Conservation (phyloP, 1,140 invertebrate species). For the Drosophila sulfurigaster region DNA sequence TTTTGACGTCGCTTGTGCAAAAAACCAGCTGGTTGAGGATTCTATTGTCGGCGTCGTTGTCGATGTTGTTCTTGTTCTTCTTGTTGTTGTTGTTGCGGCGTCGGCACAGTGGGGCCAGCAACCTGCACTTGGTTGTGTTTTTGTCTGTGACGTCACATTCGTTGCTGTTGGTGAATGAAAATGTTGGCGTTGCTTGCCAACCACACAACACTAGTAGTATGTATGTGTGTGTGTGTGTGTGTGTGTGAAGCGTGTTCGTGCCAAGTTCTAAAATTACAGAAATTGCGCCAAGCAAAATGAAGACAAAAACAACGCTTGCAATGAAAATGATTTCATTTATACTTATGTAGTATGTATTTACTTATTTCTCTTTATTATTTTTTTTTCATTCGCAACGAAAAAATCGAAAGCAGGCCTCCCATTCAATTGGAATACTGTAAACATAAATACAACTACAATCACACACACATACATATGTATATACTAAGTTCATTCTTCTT, state of each 20-base stretch:
- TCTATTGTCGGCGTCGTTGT: conserved; percentile 36
- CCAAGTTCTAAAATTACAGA: conserved; percentile 81
- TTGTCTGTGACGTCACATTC: conserved; percentile 60
- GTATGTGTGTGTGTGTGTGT: neutral
- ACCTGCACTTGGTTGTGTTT: conserved; percentile 45
- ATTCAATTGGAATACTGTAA: conserved; percentile 30
- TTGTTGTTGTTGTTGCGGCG: no score
- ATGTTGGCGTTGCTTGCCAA: conserved; percentile 48
- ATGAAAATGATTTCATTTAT: conserved; percentile 42
- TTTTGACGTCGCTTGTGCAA: conserved; percentile 54
- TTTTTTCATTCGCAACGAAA: conserved; percentile 60
- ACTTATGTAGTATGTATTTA: conserved; percentile 1
- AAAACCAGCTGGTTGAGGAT: conserved; percentile 50
- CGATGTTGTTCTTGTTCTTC: conserved; percentile 13
- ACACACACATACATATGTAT: conserved; percentile 6
- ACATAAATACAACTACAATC: neutral
- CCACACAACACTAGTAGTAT: conserved; percentile 24
- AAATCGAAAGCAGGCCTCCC: conserved; percentile 62
- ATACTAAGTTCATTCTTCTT: neutral
- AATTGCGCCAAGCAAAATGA: conserved; percentile 51
- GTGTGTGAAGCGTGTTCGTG: conserved; percentile 45
- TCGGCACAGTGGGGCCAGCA: conserved; percentile 69
- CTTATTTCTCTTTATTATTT: conserved; percentile 15
- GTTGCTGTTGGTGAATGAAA: conserved; percentile 53
- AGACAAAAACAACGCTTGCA: conserved; percentile 16